phyloP scores from a whole-genome alignment of 2,113 vertebrate species.

The Oryzias curvinotus region DNA sequence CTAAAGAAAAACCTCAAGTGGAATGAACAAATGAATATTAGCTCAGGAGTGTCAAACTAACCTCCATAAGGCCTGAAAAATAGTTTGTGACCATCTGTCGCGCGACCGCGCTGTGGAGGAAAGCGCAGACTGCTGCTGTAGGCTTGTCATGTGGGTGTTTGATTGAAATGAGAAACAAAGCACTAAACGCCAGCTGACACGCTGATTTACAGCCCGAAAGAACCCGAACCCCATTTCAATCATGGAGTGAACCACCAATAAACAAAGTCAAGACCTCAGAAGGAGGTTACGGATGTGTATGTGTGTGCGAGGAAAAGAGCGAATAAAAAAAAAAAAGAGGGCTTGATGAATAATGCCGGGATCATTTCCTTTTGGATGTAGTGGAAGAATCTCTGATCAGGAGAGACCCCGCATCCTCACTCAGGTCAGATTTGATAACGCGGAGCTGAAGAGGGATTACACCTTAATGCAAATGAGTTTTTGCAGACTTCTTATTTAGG shows the following conservation, averaged over 20 bases:
- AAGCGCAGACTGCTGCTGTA: conserved; percentile 46
- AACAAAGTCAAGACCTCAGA: conserved; percentile 70
- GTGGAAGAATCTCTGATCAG: conserved; percentile 49
- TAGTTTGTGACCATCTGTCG: conserved; percentile 66
- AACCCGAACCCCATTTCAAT: conserved; percentile 78
- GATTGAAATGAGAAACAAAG: conserved; percentile 83
- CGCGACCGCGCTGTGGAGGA: conserved; percentile 60
- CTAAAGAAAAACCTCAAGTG: conserved; percentile 36
- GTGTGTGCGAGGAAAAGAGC: conserved; percentile 16
- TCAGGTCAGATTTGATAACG: conserved; percentile 16
- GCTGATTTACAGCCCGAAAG: conserved; percentile 71
- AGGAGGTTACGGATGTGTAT: conserved; percentile 36
- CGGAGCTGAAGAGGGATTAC: neutral
- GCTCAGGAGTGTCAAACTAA: conserved; percentile 30
- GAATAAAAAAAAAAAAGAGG: conserved; percentile 15
- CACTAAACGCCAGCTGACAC: conserved; percentile 78
- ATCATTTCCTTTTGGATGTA: conserved; percentile 64
- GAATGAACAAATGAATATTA: conserved; percentile 52
- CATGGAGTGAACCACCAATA: conserved; percentile 78
- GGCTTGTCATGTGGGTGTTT: conserved; percentile 71
- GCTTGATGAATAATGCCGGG: conserved; percentile 55
- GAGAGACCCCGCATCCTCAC: neutral
- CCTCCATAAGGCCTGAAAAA: conserved; percentile 54
- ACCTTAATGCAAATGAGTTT: conserved; percentile 22
- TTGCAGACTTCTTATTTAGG: conserved; percentile 15